A percentile compares a stretch with the other conserved stretches of the same genome.
These are phyloP conservation scores for Lamellibrachia columna DNA, from an alignment of 2,888 invertebrate species.

Conservation along the genomic window DNA sequence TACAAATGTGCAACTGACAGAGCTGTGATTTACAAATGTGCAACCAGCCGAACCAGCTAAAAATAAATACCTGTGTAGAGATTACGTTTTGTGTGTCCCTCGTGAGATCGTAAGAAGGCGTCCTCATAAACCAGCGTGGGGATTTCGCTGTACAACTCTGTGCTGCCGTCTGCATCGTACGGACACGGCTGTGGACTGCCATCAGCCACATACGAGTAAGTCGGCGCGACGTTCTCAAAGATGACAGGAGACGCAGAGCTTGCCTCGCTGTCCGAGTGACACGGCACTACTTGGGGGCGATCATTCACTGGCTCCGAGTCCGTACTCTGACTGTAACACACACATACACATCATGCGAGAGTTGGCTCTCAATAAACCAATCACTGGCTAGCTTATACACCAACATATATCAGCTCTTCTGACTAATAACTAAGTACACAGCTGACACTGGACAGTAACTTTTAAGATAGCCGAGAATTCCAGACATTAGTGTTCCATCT, in stretches of 20 bases:
- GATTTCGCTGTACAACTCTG: slow-evolving; percentile 17
- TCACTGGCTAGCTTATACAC: too few relatives aligned
- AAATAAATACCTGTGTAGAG: slow-evolving; percentile 70
- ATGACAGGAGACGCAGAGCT: background rate
- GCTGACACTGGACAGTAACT: too few relatives aligned
- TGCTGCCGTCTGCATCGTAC: background rate
- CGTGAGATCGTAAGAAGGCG: slow-evolving; percentile 37
- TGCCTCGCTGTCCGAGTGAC: slow-evolving; percentile 19
- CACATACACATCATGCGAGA: background rate
- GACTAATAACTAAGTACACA: too few relatives aligned
- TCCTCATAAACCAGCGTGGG: slow-evolving; percentile 24
- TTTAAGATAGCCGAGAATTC: too few relatives aligned
- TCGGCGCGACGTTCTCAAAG: background rate
- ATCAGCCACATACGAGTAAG: background rate
- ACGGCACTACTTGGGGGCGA: slow-evolving; percentile 19
- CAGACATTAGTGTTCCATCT: too few relatives aligned
- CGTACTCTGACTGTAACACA: background rate
- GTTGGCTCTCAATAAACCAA: too few relatives aligned
- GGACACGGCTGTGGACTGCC: background rate
- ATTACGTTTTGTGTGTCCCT: slow-evolving; percentile 51
- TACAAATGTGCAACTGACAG: background rate
- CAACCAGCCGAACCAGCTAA: background rate
- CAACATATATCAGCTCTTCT: too few relatives aligned
- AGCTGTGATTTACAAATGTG: background rate
- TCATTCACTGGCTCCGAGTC: slow-evolving; percentile 22